Base-by-base conservation (phyloP, 2,888 invertebrate species). In the Melipona beecheii region DNA sequence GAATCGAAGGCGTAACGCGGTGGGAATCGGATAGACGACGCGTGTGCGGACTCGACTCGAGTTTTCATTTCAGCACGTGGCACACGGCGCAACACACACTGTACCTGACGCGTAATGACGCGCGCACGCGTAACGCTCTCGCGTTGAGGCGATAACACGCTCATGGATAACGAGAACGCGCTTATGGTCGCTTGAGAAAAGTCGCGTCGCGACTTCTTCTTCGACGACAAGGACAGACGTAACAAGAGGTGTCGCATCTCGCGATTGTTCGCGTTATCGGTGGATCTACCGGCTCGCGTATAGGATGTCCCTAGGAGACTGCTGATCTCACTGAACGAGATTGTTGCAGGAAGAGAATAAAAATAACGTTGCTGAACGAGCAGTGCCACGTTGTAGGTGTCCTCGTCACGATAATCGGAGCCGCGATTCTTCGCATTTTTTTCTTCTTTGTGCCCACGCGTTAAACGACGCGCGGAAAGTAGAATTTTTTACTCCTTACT, bases 201-300 rank as follows among this genome's bases (percentile, higher is more conserved):
- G 56, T 64, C 27, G 0, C 27, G 17, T 4, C 21, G 62, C 9
- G 11, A n/a, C 24, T 24, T 24, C 24, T 24, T 24, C 9, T 1
- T 50, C n/a, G n/a, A n/a, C 65, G 58, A 68, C 70, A 69, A 80
- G 71, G 74, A 75, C 79, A 43, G 43, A 43, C 43, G 9, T 11
- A 43, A 60, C 73, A n/a, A n/a, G 54, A 56, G 73, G 31, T 60
- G 78, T 78, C 78, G 71, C 83, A 78, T 84, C 82, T 73, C 71
- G 66, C 72, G 70, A 75, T 84, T 78, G 83, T 78, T 73, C 78
- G 31, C 15, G 17, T 71, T 82, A 82, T 84, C 84, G 58, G 50
- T 15, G 52, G 58, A 82, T 84, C 81, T 60, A 66, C 72, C 17
- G 4, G 15, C 21, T 50, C 50, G 43, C 68, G 68, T 66, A 56